Conservation (phyloP, 2,888 invertebrate genomes). For the Pardosa pseudoannulata region DNA sequence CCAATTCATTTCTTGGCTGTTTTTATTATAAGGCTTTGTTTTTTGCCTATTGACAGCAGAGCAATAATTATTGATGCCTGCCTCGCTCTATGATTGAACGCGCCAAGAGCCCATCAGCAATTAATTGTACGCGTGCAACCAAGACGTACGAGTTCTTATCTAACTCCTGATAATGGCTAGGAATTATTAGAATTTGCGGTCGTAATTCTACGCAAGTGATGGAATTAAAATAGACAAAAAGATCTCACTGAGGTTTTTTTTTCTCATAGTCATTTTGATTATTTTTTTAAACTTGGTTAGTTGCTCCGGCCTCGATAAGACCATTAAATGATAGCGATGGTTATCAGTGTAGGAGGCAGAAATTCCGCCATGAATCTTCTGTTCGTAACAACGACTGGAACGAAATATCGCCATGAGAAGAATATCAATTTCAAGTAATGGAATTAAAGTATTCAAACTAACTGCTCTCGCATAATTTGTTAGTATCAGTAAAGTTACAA, state of each 20-base stretch:
- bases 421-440: background rate
- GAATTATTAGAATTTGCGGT: slow-evolving; percentile 59
- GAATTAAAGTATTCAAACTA: background rate
- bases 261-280: slow-evolving; percentile 17
- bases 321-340: slow-evolving; percentile 48
- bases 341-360: slow-evolving; percentile 36
- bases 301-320: slow-evolving; percentile 37
- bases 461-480: background rate
- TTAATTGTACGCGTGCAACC: slow-evolving; percentile 44
- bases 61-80: slow-evolving; percentile 58
- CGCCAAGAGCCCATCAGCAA: slow-evolving; percentile 42
- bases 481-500: no score
- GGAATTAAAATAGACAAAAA: slow-evolving; percentile 51
- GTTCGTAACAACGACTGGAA: background rate
- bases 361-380: slow-evolving; percentile 32
- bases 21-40: slow-evolving; percentile 58
- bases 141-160: slow-evolving; percentile 42
- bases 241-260: background rate
- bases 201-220: slow-evolving; percentile 56
- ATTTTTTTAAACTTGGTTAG: slow-evolving; percentile 12
- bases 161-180: slow-evolving; percentile 49
- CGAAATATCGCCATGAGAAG: background rate
- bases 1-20: slow-evolving; percentile 59
- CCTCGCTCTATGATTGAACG: slow-evolving; percentile 32
- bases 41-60: slow-evolving; percentile 31